Evolutionary conservation across 1,140 invertebrate genomes (phyloP), one percentile per base, ranked within the genome.

Genomic region (Metaphire vulgaris): DNA sequence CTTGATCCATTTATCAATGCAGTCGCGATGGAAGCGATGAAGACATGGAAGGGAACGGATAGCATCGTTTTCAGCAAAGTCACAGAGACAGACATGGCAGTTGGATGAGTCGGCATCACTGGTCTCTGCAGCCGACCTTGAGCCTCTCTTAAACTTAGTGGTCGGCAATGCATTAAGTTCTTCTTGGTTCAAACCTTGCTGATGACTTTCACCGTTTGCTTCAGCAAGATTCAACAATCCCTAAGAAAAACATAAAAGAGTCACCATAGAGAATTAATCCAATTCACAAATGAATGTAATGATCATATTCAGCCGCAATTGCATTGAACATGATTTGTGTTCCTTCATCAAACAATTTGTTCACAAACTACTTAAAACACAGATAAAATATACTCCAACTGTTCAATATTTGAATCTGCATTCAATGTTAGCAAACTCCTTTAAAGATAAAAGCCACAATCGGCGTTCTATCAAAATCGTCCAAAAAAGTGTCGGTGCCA

Each of bases 1-100:
- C 64, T 76, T 56, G 21, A 76, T 72, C 76, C 76, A 76, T 29
- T 68, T 15, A 72, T 76, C 76, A 33, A 76, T 76, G 64, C 76
- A 76, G 21, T 73, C 65, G 30, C 29, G 34, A 33, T 76, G 76
- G 34, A 76, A 76, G 32, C 32, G 34, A 32, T 76, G 76, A 28
- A 72, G 65, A 67, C 76, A 76, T 16, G 76, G 76, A 30, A 76
- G 69, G 14, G 76, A 73, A 15, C 76, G 33, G 21, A 76, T 34
- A 15, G 21, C 66, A 21, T 76, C 76, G n/a, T 67, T 33, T 15
- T 30, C 2, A 28, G 34, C 14, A 68, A 65, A 76, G 15, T 72
- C 66, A 31, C 21, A 66, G 30, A 76, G 33, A 64, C 76, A 76
- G 70, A 76, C 68, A 29, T 66, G 32, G 73, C 76, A 76, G 28